Conservation (phyloP, 2,113 vertebrate genomes). For the Pelecanus crispus region DNA sequence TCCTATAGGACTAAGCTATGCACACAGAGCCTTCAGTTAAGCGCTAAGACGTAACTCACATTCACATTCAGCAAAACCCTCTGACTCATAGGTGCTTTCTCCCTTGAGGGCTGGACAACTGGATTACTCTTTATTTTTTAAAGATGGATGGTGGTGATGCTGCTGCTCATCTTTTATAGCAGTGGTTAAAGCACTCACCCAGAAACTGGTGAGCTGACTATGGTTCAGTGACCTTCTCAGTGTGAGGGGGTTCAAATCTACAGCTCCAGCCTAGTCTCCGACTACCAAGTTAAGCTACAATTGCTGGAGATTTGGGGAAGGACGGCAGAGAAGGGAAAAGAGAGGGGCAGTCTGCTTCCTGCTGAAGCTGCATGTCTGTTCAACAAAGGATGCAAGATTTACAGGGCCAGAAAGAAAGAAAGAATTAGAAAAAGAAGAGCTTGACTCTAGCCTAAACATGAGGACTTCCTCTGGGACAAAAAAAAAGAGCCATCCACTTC, state of each 20-base stretch:
- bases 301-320: not conserved
- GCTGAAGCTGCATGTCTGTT: not conserved
- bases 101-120: slow-evolving; percentile 23
- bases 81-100: not conserved
- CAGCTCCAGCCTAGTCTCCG: not conserved
- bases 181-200: slow-evolving; percentile 52
- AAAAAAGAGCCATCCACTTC: not conserved
- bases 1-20: not conserved
- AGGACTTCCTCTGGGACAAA: not conserved
- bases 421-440: not conserved
- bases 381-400: slow-evolving; percentile 25
- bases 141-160: slow-evolving; percentile 43
- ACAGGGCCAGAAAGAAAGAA: not conserved
- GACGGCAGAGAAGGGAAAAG: not conserved
- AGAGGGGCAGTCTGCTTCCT: not conserved
- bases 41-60: not conserved
- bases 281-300: not conserved
- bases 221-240: not conserved
- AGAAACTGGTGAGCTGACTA: slow-evolving; percentile 47
- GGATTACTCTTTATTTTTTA: slow-evolving; percentile 54
- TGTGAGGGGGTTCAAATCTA: slow-evolving; percentile 13
- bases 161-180: slow-evolving; percentile 49
- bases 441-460: not conserved
- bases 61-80: not conserved
- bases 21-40: not conserved